Conservation (phyloP, 1,140 invertebrate species). For the Mamestra configurata region DNA sequence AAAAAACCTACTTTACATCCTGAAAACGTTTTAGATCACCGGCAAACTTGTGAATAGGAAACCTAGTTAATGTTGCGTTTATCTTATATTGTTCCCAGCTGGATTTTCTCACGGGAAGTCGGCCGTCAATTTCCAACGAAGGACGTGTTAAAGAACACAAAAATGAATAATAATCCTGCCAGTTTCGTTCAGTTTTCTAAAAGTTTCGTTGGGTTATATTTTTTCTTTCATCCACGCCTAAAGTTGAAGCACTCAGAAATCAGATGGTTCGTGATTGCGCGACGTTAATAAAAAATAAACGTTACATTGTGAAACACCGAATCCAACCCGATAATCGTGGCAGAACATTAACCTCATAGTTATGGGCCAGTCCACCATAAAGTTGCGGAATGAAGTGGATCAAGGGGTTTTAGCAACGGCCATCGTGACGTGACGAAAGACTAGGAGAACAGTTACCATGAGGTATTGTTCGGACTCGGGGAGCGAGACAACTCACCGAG, state of each 20-base stretch:
- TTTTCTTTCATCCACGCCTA: neutral
- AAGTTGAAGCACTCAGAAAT: slow-evolving; percentile 12
- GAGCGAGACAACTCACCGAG: slow-evolving; percentile 52
- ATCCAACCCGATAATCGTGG: slow-evolving; percentile 57
- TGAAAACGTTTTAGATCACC: neutral
- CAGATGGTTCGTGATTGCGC: slow-evolving; percentile 44
- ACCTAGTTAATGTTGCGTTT: neutral
- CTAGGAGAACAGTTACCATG: slow-evolving; percentile 56
- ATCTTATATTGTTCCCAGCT: neutral
- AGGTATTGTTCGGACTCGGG: slow-evolving; percentile 58
- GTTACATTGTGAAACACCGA: slow-evolving; percentile 54
- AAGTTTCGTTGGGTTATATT: neutral
- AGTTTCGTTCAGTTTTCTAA: neutral
- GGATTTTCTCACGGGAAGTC: slow-evolving; percentile 14
- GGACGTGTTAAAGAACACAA: slow-evolving; percentile 10
- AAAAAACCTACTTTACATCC: slow-evolving; percentile 19
- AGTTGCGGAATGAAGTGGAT: slow-evolving; percentile 55
- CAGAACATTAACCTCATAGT: slow-evolving; percentile 60
- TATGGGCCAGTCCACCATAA: slow-evolving; percentile 38
- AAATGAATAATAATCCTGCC: neutral
- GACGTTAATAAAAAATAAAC: slow-evolving; percentile 54
- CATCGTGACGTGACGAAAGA: slow-evolving; percentile 64
- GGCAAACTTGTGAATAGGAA: neutral
- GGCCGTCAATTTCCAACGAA: slow-evolving; percentile 3
- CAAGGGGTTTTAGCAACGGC: slow-evolving; percentile 61